Conservation (phyloP, 92 coral and sea anemone genomes). For the Micromussa lordhowensis region DNA sequence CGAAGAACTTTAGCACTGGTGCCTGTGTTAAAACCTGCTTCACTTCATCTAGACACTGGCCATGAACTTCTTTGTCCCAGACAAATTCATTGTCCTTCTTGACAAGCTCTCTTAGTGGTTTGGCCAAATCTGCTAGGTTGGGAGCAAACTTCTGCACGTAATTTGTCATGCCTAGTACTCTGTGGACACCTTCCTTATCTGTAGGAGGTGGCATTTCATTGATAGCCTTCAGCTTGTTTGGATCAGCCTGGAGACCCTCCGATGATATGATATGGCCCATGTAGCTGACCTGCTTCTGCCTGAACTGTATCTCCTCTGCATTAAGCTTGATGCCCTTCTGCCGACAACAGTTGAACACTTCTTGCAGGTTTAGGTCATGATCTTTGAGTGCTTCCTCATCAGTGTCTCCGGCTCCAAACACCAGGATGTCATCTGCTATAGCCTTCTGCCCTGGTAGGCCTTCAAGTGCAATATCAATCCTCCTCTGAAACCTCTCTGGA, state of each 20-base stretch:
- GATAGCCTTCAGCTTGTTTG: conserved; percentile 49
- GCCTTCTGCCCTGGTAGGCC: conserved; percentile 66
- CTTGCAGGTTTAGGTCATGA: conserved; percentile 27
- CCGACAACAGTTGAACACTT: conserved; percentile 26
- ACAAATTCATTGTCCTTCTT: conserved; percentile 61
- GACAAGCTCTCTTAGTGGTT: conserved; percentile 58
- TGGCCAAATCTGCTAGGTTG: conserved; percentile 42
- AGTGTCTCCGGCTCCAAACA: conserved; percentile 56
- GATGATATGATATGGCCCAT: conserved; percentile 40
- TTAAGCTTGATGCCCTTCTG: conserved; percentile 40
- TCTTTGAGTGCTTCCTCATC: conserved; percentile 38
- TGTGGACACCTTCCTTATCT: conserved; percentile 57
- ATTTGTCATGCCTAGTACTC: conserved; percentile 64
- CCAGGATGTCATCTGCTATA: conserved; percentile 70
- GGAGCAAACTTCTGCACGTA: conserved; percentile 69
- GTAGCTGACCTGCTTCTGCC: conserved; percentile 37
- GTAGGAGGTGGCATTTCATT: conserved; percentile 45
- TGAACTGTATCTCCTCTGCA: conserved; percentile 40
- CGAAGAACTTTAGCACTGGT: conserved; percentile 56
- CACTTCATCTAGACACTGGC: conserved; percentile 42
- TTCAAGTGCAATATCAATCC: conserved; percentile 60
- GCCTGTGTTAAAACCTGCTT: conserved; percentile 48
- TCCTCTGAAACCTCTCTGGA: conserved; percentile 68
- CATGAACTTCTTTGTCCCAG: conserved; percentile 61
- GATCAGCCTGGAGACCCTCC: conserved; percentile 33